Evolutionary conservation across 2,888 invertebrate genomes (phyloP).

Genomic region (Zaprionus obscuricornis): DNA sequence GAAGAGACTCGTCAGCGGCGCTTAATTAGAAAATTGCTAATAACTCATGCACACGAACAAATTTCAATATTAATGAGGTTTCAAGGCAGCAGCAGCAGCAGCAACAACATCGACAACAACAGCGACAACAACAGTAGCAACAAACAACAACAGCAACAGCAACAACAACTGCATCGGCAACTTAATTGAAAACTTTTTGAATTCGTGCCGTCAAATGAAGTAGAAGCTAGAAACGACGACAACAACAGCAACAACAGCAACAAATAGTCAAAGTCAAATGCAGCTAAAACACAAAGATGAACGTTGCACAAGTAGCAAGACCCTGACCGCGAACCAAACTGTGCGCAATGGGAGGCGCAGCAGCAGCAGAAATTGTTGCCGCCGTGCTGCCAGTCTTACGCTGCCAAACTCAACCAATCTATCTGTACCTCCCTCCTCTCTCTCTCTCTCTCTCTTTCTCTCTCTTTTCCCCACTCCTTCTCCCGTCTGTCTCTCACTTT

Average conservation of each 20-base stretch:
- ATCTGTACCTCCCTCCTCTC: slow-evolving; percentile 30
- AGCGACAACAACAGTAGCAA: slow-evolving; percentile 16
- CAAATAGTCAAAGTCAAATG: no score
- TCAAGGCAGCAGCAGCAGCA: slow-evolving; percentile 40
- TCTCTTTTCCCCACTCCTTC: slow-evolving; percentile 7
- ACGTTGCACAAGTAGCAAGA: neutral
- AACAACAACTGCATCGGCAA: slow-evolving; percentile 31
- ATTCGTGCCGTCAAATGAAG: slow-evolving; percentile 54
- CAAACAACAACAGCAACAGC: slow-evolving; percentile 27
- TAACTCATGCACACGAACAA: slow-evolving; percentile 79
- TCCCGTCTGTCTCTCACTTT: slow-evolving; percentile 54
- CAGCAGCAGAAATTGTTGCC: slow-evolving; percentile 45
- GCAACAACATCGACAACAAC: slow-evolving; percentile 12
- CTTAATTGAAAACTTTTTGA: slow-evolving; percentile 72
- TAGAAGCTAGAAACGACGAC: slow-evolving; percentile 7
- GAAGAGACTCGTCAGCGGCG: slow-evolving; percentile 35
- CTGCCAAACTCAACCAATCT: no score
- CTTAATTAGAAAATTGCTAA: slow-evolving; percentile 81
- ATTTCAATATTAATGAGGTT: slow-evolving; percentile 81
- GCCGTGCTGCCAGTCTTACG: slow-evolving; percentile 47
- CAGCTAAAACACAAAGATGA: no score
- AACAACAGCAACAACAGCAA: slow-evolving; percentile 2
- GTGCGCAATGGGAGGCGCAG: slow-evolving; percentile 70
- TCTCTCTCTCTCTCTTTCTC: slow-evolving; percentile 47
- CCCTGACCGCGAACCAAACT: slow-evolving; percentile 49